Percentiles rank a stretch among this genome's conserved stretches.
phyloP scores from a whole-genome alignment of 1,140 invertebrate species.

The Neuroterus valhalla region DNA sequence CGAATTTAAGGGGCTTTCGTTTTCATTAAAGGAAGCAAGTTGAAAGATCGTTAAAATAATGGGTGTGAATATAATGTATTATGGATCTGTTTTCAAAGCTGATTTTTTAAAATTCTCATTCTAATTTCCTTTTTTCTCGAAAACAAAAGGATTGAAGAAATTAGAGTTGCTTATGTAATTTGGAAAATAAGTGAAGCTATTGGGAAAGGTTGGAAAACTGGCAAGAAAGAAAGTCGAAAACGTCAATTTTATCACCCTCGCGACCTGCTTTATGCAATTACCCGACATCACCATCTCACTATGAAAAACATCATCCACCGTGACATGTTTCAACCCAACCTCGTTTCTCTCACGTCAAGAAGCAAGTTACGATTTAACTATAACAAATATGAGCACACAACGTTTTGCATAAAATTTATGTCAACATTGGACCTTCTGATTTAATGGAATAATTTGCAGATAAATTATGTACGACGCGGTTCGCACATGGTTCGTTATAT shows the following conservation, averaged over 20 bases:
- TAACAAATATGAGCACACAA: background rate
- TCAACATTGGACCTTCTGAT: background rate
- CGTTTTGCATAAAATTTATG: background rate
- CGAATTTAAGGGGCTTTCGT: too few relatives aligned
- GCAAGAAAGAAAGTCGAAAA: constrained; percentile 31
- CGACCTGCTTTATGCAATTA: constrained; percentile 59
- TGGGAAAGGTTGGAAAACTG: constrained; percentile 12
- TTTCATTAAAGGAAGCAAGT: too few relatives aligned
- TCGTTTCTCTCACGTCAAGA: constrained; percentile 32
- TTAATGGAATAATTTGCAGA: too few relatives aligned
- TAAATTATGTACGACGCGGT: too few relatives aligned
- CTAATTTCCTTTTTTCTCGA: too few relatives aligned
- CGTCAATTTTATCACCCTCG: constrained; percentile 55
- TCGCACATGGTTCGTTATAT: too few relatives aligned
- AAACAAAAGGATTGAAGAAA: background rate
- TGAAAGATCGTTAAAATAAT: too few relatives aligned
- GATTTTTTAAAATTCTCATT: too few relatives aligned
- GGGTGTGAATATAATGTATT: too few relatives aligned
- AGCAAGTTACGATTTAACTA: background rate
- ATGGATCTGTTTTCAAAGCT: too few relatives aligned
- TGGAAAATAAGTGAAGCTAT: background rate
- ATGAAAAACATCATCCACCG: constrained; percentile 52
- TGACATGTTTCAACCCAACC: constrained; percentile 39
- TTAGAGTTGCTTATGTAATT: constrained; percentile 7
- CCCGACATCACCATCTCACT: constrained; percentile 45